Evolutionary conservation across 1,140 invertebrate genomes (phyloP).

Genomic region (Nomia melanderi): DNA sequence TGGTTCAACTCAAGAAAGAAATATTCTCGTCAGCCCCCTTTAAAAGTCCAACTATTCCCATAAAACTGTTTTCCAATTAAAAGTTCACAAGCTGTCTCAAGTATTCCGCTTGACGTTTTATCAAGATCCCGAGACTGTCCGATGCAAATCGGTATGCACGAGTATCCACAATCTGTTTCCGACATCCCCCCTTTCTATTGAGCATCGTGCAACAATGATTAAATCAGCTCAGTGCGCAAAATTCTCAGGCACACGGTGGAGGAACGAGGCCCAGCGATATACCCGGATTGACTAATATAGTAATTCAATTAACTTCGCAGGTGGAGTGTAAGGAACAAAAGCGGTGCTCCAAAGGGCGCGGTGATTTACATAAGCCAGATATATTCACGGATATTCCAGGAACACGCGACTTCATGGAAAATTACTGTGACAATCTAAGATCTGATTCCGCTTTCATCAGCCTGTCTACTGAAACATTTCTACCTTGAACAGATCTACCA

Average conservation of each 20-base stretch:
- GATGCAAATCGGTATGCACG: background rate
- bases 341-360: constrained; percentile 18
- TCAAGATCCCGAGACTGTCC: background rate
- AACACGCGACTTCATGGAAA: background rate
- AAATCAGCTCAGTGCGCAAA: no score
- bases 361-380: constrained; percentile 27
- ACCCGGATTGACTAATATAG: no score
- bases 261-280: background rate
- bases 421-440: background rate
- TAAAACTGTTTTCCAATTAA: background rate
- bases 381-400: background rate
- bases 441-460: background rate
- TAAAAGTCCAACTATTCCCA: background rate
- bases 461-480: no score
- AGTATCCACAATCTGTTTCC: background rate
- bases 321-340: background rate
- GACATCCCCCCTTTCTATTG: background rate
- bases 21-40: background rate
- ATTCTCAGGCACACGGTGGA: no score
- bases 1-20: no score
- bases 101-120: background rate
- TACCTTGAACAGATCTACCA: no score
- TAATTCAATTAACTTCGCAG: background rate
- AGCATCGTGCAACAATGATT: background rate
- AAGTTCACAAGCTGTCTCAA: background rate